Conservation (phyloP, 1,140 invertebrate species). For the Delia radicum region DNA sequence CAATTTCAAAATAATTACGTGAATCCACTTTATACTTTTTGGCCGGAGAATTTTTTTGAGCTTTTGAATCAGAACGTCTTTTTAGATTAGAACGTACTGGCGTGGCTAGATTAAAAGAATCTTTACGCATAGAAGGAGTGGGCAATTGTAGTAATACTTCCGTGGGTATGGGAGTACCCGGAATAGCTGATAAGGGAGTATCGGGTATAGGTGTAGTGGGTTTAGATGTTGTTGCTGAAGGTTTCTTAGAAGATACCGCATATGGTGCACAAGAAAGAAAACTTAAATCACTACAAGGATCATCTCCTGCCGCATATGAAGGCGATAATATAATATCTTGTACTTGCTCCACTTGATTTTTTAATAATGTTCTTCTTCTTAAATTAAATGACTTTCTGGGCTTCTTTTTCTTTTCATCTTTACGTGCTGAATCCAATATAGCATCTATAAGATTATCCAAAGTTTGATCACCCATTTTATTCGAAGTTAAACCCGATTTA, state of each 20-base stretch:
- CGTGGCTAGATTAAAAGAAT: background rate
- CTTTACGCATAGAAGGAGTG: background rate
- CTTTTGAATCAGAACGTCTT: conserved; percentile 36
- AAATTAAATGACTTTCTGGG: conserved; percentile 47
- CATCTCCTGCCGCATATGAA: conserved; percentile 50
- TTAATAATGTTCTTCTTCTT: conserved; percentile 45
- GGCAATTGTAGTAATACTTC: conserved; percentile 1
- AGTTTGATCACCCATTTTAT: conserved; percentile 47
- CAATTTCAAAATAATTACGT: conserved; percentile 50
- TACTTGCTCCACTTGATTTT: conserved; percentile 37
- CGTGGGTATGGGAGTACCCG: conserved; percentile 27
- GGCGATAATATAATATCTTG: conserved; percentile 40
- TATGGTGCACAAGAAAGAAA: conserved; percentile 30
- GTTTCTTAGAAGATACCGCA: conserved; percentile 12
- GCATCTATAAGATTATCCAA: conserved; percentile 52
- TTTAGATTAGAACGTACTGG: conserved; percentile 37
- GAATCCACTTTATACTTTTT: conserved; percentile 46
- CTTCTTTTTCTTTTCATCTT: conserved; percentile 40
- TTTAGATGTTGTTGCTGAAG: conserved; percentile 33
- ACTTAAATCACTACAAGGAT: conserved; percentile 51
- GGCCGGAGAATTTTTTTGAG: conserved; percentile 8
- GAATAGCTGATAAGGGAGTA: conserved; percentile 34
- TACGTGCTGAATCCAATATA: conserved; percentile 51
- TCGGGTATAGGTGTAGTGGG: conserved; percentile 29
- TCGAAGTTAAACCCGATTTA: conserved; percentile 33